Evolutionary conservation across 2,113 vertebrate species (phyloP).

Genomic region (Pteruthius melanotis): DNA sequence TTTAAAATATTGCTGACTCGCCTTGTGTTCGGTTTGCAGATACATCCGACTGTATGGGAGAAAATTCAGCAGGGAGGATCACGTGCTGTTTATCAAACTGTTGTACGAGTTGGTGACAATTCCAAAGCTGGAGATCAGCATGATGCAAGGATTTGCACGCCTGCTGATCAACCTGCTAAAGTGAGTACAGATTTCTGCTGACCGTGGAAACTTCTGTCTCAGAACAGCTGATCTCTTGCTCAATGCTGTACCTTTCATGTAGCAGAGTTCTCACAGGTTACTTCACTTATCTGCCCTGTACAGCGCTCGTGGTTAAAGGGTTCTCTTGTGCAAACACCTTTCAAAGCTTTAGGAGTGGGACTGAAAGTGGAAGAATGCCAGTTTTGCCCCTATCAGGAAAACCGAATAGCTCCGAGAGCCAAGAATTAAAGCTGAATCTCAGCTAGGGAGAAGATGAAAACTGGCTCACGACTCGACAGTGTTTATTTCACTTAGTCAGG

Average conservation of each 20-base stretch:
- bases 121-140: conserved; percentile 93
- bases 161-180: conserved; percentile 94
- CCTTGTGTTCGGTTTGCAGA: conserved; percentile 66
- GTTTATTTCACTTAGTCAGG: background rate
- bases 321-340: background rate
- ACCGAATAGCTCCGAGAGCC: background rate
- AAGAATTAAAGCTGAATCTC: background rate
- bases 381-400: background rate
- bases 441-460: background rate
- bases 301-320: background rate
- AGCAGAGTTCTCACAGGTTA: background rate
- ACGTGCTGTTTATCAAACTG: conserved; percentile 94
- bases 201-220: background rate
- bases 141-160: conserved; percentile 96
- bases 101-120: conserved; percentile 94
- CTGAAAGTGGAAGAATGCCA: background rate
- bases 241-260: background rate
- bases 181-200: conserved; percentile 75
- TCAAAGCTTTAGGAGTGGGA: background rate
- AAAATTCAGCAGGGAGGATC: conserved; percentile 98
- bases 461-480: background rate
- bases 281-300: background rate
- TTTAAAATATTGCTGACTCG: background rate
- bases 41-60: conserved; percentile 96
- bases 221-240: background rate